These are phyloP conservation scores for Athalia circularis DNA, from an alignment of 2,888 invertebrate species.

Conservation along the genomic window DNA sequence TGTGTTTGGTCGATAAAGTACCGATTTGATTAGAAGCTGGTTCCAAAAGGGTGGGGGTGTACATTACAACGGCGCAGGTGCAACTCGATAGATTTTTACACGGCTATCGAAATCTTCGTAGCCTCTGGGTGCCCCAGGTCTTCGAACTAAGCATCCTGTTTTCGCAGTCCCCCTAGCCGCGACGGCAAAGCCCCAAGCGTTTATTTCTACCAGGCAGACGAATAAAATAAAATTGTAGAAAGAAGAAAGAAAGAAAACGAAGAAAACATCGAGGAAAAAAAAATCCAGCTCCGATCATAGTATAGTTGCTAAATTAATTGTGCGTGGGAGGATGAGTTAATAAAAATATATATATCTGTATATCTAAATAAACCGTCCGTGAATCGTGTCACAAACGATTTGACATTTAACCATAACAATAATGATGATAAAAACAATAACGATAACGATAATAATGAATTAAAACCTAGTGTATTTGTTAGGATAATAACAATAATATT, in stretches of 20 bases:
- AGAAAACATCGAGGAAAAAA: too few species aligned
- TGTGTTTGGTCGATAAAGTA: constrained; percentile 42
- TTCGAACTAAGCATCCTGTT: constrained; percentile 40
- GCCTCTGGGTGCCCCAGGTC: constrained; percentile 15
- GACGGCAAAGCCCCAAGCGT: not conserved
- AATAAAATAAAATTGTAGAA: not conserved
- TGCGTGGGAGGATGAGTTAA: too few species aligned
- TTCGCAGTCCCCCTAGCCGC: constrained; percentile 21
- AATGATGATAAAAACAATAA: not conserved
- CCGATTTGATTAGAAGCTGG: constrained; percentile 39
- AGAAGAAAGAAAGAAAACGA: not conserved
- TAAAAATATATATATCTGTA: too few species aligned
- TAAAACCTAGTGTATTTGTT: not conserved
- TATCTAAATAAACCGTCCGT: too few species aligned
- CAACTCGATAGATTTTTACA: constrained; percentile 41
- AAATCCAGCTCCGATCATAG: too few species aligned
- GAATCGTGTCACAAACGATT: not conserved
- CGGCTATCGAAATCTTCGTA: constrained; percentile 38
- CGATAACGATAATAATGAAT: constrained; percentile 8
- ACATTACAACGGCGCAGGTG: constrained; percentile 34
- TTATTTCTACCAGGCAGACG: not conserved
- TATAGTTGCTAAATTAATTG: too few species aligned
- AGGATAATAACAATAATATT: not conserved
- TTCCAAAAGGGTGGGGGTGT: constrained; percentile 6
- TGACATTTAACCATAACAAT: not conserved